Percentiles rank a stretch among this genome's conserved stretches.
These are phyloP conservation scores for Meloidogyne hapla DNA, from an alignment of 1,140 invertebrate species.

Conservation along the genomic window DNA sequence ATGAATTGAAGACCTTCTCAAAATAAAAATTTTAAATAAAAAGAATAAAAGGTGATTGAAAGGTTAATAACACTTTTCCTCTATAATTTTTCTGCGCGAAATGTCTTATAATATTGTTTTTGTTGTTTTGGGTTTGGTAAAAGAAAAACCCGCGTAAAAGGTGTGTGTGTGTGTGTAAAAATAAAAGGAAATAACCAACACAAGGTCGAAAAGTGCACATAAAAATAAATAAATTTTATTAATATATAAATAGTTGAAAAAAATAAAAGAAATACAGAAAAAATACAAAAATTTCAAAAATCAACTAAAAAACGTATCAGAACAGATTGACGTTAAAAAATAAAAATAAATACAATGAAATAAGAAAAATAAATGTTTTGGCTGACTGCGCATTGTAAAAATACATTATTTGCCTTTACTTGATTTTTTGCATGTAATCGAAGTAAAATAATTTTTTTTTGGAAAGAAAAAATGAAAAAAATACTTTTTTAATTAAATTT, in stretches of 20 bases:
- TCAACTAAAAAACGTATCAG: too few relatives aligned
- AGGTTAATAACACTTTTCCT: background rate
- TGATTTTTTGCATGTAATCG: background rate
- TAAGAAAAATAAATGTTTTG: background rate
- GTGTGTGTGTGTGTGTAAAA: background rate
- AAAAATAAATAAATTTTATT: background rate
- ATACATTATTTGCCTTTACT: background rate
- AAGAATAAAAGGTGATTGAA: too few relatives aligned
- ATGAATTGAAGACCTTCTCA: too few relatives aligned
- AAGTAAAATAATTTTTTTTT: too few relatives aligned
- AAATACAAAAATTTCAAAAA: too few relatives aligned
- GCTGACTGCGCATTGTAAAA: background rate
- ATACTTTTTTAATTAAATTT: too few relatives aligned
- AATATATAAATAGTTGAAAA: background rate
- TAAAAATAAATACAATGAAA: background rate
- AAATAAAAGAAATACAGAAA: too few relatives aligned
- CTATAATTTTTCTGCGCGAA: background rate
- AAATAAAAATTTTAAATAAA: too few relatives aligned
- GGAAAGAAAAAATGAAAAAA: too few relatives aligned
- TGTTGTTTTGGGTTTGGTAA: background rate
- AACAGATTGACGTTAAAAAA: background rate
- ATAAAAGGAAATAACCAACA: background rate
- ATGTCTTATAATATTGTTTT: background rate
- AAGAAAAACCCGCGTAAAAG: background rate
- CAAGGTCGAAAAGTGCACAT: background rate